These are phyloP conservation scores for Valencia hispanica DNA, from an alignment of 2,797 vertebrate species.

Conservation along the genomic window DNA sequence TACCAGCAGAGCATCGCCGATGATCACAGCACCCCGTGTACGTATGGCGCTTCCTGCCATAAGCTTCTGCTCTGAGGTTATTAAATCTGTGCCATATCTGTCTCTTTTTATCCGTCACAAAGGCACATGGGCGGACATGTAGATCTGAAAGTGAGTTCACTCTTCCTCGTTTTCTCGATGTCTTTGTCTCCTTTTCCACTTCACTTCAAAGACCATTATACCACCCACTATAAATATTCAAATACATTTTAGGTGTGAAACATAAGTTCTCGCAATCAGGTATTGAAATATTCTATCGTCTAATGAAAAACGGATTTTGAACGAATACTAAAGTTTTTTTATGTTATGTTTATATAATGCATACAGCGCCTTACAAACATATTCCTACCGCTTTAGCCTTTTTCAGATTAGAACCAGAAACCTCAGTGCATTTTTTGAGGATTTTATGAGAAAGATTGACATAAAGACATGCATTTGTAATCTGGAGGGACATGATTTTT, in stretches of 20 bases:
- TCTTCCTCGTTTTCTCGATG: not conserved
- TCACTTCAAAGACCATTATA: not conserved
- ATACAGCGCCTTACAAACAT: not conserved
- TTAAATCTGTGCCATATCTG: conserved; percentile 5
- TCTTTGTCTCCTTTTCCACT: not conserved
- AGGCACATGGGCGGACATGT: not conserved
- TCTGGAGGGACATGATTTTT: not conserved
- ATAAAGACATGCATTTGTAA: not conserved
- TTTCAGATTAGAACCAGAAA: not conserved
- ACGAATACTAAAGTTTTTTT: not conserved
- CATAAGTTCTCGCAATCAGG: not conserved
- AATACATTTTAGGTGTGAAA: not conserved
- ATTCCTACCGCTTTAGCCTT: not conserved
- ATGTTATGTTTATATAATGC: not conserved
- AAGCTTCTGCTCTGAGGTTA: conserved; percentile 15
- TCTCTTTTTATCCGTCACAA: conserved; percentile 8
- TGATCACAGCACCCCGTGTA: conserved; percentile 19
- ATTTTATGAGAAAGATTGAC: not conserved
- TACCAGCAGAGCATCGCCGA: conserved; percentile 36
- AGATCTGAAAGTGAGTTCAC: not conserved
- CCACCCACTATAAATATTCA: not conserved
- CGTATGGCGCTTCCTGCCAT: conserved; percentile 29
- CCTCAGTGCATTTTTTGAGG: not conserved
- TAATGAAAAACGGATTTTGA: not conserved
- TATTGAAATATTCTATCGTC: not conserved